Percentiles rank a stretch among this genome's conserved stretches.
Evolutionary conservation across 2,113 vertebrate species (phyloP).

Genomic region (Austrofundulus limnaeus): DNA sequence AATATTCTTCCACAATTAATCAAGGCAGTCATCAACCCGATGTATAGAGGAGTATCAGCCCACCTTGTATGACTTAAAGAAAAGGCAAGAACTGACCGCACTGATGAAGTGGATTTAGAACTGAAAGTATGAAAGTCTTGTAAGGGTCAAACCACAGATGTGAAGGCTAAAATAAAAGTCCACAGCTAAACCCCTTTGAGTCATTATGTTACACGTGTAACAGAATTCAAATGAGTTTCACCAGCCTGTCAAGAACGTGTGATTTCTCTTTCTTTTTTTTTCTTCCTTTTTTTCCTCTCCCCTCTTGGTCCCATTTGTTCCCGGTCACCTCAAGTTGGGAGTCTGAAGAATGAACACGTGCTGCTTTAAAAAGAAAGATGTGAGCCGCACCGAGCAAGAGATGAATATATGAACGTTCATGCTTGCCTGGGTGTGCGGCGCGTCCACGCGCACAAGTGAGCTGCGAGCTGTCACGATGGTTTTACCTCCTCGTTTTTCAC

Average conservation of each 20-base stretch:
- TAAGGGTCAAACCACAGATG: constrained; percentile 26
- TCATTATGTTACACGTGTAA: constrained; percentile 37
- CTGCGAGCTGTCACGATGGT: constrained; percentile 55
- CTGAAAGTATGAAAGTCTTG: constrained; percentile 4
- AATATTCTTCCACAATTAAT: constrained; percentile 61
- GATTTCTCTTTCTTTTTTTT: constrained; percentile 6
- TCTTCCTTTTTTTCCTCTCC: neutral
- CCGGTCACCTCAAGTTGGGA: constrained; percentile 19
- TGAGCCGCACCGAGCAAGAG: constrained; percentile 27
- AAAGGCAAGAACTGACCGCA: constrained; percentile 32
- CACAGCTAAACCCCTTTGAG: constrained; percentile 29
- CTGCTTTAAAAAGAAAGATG: constrained; percentile 29
- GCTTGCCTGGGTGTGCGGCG: constrained; percentile 28
- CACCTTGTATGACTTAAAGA: constrained; percentile 6
- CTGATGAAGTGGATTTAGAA: constrained; percentile 34
- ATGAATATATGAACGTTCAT: constrained; percentile 34
- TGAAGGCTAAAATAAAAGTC: constrained; percentile 25
- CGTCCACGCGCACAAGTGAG: constrained; percentile 48
- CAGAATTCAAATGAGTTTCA: constrained; percentile 48
- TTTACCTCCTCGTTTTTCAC: constrained; percentile 66
- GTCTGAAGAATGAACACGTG: constrained; percentile 2
- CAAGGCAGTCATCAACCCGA: constrained; percentile 59
- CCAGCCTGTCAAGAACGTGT: constrained; percentile 18
- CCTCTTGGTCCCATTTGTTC: constrained; percentile 19
- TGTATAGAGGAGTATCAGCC: constrained; percentile 32